Conservation (phyloP, 2,888 invertebrate species). For the Pseudanteris insignis region DNA sequence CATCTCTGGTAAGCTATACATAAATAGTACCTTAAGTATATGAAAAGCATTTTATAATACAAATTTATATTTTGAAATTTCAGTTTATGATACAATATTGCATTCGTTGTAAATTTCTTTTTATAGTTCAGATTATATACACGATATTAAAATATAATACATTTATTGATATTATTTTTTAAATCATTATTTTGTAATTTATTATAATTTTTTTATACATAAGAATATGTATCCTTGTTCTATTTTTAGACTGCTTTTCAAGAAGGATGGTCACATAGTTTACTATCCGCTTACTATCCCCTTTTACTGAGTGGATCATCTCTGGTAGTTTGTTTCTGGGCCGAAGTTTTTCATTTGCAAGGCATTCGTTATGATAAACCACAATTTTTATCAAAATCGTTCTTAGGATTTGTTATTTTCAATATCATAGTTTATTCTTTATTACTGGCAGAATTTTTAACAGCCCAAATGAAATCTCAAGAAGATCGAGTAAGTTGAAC, state of each 20-base stretch:
- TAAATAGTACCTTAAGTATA: too few relatives aligned
- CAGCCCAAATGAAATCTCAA: constrained; percentile 66
- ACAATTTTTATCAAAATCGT: constrained; percentile 90
- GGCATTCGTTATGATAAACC: constrained; percentile 89
- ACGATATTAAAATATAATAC: too few relatives aligned
- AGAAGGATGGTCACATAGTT: constrained; percentile 86
- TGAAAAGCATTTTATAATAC: too few relatives aligned
- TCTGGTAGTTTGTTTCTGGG: constrained; percentile 93
- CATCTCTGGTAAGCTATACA: constrained; percentile 81
- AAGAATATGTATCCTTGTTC: too few relatives aligned
- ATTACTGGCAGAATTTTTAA: constrained; percentile 78
- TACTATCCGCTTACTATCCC: constrained; percentile 90
- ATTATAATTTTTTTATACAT: too few relatives aligned
- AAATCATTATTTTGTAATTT: too few relatives aligned
- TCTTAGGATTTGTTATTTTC: constrained; percentile 88
- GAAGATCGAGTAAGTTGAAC: constrained; percentile 56
- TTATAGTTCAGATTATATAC: too few relatives aligned
- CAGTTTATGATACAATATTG: too few relatives aligned
- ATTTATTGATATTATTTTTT: too few relatives aligned
- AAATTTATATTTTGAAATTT: too few relatives aligned
- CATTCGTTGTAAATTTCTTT: too few relatives aligned
- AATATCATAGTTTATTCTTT: constrained; percentile 89
- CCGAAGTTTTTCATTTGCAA: constrained; percentile 90
- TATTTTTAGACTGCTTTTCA: constrained; percentile 76
- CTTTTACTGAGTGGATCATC: constrained; percentile 88